These are phyloP conservation scores for Plebejus anna DNA, from an alignment of 2,888 invertebrate genomes.

Conservation along the genomic window DNA sequence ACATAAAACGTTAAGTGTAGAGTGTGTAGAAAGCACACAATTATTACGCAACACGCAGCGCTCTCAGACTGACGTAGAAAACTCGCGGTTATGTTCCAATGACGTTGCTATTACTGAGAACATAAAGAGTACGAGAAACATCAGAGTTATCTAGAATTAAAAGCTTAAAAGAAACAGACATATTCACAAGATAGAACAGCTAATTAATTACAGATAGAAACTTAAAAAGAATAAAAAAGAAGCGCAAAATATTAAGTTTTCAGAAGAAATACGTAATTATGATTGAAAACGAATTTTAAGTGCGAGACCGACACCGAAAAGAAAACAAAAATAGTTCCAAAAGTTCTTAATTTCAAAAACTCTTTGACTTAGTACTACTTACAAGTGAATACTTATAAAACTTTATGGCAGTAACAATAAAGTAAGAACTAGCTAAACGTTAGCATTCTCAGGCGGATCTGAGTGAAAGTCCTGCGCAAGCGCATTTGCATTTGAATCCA, in stretches of 20 bases:
- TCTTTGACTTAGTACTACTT: neutral
- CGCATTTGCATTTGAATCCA: constrained; percentile 33
- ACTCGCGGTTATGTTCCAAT: constrained; percentile 9
- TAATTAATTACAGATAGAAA: too few species aligned
- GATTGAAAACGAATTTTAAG: too few species aligned
- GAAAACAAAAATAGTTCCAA: too few species aligned
- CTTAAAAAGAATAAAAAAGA: too few species aligned
- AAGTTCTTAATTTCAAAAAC: neutral
- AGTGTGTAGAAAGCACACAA: constrained; percentile 5
- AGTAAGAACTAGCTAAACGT: neutral
- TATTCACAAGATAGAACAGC: neutral
- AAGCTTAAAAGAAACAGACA: neutral
- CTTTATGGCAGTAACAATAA: too few species aligned
- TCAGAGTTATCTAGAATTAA: neutral
- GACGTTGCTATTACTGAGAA: neutral
- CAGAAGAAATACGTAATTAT: too few species aligned
- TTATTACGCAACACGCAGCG: neutral
- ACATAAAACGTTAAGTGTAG: constrained; percentile 1
- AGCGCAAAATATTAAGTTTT: too few species aligned
- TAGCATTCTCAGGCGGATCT: constrained; percentile 44
- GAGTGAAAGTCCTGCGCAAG: constrained; percentile 49
- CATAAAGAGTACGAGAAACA: neutral
- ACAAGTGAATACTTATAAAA: too few species aligned
- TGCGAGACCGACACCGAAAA: too few species aligned
- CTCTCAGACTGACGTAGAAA: neutral